phyloP scores from a whole-genome alignment of 2,888 invertebrate species.

The Drosophila multiciliata region DNA sequence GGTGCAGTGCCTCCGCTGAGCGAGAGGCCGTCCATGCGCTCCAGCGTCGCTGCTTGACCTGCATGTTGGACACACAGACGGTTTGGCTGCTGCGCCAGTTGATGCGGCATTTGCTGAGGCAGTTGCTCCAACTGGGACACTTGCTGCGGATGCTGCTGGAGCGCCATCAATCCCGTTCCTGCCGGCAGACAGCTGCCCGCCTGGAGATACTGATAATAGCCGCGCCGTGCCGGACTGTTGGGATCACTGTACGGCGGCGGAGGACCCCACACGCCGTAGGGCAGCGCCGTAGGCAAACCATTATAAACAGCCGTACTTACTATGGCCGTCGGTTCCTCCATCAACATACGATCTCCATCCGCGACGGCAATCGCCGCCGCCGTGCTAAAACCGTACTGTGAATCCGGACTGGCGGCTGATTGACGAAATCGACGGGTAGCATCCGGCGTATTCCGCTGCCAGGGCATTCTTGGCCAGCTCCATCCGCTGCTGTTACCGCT shows the following conservation, averaged over 20 bases:
- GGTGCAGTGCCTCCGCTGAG: constrained; percentile 34
- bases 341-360: constrained; percentile 73
- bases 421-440: constrained; percentile 86
- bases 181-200: constrained; percentile 59
- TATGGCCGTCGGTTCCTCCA: constrained; percentile 66
- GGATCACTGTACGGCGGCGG: constrained; percentile 95
- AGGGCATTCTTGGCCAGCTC: constrained; percentile 90
- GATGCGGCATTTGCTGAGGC: constrained; percentile 36
- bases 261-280: constrained; percentile 92
- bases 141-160: constrained; percentile 45
- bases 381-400: constrained; percentile 91
- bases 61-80: constrained; percentile 45
- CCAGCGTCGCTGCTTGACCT: constrained; percentile 60
- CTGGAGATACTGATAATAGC: constrained; percentile 84
- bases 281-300: constrained; percentile 86
- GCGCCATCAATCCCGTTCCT: constrained; percentile 44
- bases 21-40: constrained; percentile 58
- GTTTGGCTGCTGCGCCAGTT: constrained; percentile 31
- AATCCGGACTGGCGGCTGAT: constrained; percentile 90
- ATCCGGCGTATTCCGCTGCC: constrained; percentile 87
- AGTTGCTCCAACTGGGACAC: constrained; percentile 18
- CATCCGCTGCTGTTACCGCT: constrained; percentile 85
- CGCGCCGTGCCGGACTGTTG: constrained; percentile 88
- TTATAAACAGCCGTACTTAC: constrained; percentile 60
- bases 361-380: constrained; percentile 63